Base-by-base conservation (phyloP, 2,113 vertebrate species). In the Sander lucioperca region DNA sequence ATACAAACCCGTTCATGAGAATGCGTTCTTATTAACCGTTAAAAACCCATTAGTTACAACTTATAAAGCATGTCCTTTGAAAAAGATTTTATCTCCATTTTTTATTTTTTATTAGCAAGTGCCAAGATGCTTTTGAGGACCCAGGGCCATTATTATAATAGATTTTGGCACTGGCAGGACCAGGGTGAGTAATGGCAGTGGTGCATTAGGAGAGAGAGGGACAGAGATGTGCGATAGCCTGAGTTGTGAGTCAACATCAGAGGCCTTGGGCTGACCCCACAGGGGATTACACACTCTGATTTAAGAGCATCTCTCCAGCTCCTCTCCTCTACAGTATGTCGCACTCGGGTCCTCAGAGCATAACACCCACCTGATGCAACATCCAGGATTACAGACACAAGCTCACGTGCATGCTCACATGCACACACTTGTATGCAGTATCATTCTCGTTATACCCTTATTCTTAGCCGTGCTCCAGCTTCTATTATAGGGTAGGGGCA, bases 181-280 rank as follows among this genome's bases (percentile, higher is more conserved):
- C 33, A 4, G 79, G 72, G 67, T 94, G 92, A 95, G 90, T 95
- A 92, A 95, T 94, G 90, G 88, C 66, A 79, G 79, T n/a, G 61
- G 92, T 94, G 92, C 92, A 94, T 94, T 95, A 94, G 84, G 87
- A 78, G 68, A 58, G 83, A 47, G 59, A 27, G 58, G 51, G 62
- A 78, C 71, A 63, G 58, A 61, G 23, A 84, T 91, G 90, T 91
- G 88, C 88, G 72, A 84, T 67, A 88, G 90, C 50, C 89, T 89
- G 87, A 91, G 89, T 85, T 86, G 83, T 89, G 88, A 93, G 91
- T 93, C 93, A 94, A 94, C 92, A 95, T 91, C 91, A 93, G 88
- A 91, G 90, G 80, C 92, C 82, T 70, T 66, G 58, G 67, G 45
- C 90, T 89, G 88, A 91, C 88, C 82, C 86, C 81, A 70, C 85